Conservation (phyloP, 2,888 invertebrate species). For the Diaphora mendica region DNA sequence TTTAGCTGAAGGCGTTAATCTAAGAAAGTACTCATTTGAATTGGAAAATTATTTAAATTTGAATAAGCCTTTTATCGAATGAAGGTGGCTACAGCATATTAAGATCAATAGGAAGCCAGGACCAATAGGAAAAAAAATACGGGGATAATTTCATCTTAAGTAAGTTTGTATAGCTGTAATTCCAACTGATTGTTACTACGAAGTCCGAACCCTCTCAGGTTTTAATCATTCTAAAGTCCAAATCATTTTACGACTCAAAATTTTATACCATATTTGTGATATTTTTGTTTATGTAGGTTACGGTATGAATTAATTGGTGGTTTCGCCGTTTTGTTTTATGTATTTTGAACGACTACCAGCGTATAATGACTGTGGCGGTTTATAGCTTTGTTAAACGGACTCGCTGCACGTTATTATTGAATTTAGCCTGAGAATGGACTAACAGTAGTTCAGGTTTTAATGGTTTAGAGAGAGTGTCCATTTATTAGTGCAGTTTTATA, state of each 20-base stretch:
- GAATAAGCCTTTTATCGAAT: too few species aligned
- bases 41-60: too few species aligned
- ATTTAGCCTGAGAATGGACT: conserved; percentile 3
- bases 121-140: too few species aligned
- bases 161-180: too few species aligned
- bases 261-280: not conserved
- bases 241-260: not conserved
- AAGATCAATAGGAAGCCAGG: too few species aligned
- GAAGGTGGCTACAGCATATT: too few species aligned
- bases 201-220: not conserved
- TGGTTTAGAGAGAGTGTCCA: not conserved
- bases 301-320: conserved; percentile 24
- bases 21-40: too few species aligned
- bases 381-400: conserved; percentile 34
- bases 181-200: not conserved
- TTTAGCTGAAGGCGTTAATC: too few species aligned
- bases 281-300: conserved; percentile 7
- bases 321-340: conserved; percentile 31
- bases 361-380: conserved; percentile 29
- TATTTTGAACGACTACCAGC: conserved; percentile 30
- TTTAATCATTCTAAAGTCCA: not conserved
- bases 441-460: not conserved
- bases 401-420: conserved; percentile 13
- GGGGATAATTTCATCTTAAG: too few species aligned
- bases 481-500: not conserved